A percentile compares a stretch with the other conserved stretches of the same genome.
Evolutionary conservation across 2,797 vertebrate genomes (phyloP).

Genomic region (Hypotaenidia okinawae): DNA sequence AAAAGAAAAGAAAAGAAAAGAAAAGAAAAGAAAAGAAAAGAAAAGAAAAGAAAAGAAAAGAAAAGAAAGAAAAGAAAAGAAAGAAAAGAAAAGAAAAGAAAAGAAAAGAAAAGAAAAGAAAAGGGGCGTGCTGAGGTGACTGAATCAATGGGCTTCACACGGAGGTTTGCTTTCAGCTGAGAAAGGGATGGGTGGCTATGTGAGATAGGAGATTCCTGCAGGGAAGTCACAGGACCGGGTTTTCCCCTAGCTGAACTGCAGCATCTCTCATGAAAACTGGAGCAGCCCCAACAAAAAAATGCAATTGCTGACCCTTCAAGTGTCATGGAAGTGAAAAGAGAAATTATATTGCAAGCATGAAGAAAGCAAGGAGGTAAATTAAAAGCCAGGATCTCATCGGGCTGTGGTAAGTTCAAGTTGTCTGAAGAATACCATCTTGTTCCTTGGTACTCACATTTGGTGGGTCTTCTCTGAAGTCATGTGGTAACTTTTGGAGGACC

Average conservation of each 20-base stretch:
- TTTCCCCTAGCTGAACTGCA: neutral
- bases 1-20: too few species aligned
- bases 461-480: neutral
- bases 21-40: too few species aligned
- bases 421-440: neutral
- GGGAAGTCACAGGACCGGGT: neutral
- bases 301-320: neutral
- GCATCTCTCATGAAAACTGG: neutral
- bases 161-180: constrained; percentile 44
- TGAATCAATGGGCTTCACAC: neutral
- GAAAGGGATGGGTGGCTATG: constrained; percentile 19
- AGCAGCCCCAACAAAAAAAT: neutral
- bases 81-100: neutral
- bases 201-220: constrained; percentile 18
- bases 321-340: neutral
- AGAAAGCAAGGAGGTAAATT: neutral
- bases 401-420: neutral
- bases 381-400: neutral
- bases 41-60: too few species aligned
- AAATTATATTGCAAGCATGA: neutral
- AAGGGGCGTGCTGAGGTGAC: constrained; percentile 31
- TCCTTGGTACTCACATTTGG: neutral
- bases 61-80: too few species aligned
- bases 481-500: neutral
- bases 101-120: too few species aligned